Evolutionary conservation across 2,113 vertebrate species (phyloP), one percentile per base, ranked within the genome.

Genomic region (Oreochromis aureus): DNA sequence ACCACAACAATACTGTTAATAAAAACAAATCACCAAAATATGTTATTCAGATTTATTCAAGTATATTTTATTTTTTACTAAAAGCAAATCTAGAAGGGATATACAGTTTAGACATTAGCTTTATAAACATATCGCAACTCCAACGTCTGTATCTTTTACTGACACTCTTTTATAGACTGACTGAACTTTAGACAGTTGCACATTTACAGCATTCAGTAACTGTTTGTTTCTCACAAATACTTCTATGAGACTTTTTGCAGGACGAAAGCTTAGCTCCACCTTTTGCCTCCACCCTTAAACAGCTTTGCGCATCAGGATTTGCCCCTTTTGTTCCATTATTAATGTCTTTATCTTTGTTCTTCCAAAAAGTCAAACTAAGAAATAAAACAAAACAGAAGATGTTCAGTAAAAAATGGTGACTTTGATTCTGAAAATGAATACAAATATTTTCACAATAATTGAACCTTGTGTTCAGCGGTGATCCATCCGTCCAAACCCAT

Each of bases 401-500:
- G 80, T 36, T 66, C 3, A 61, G 22, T 46, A 4, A 76, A 55
- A 82, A 59, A 7, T 7, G 9, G 2, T 10, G 4, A 51, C 5
- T 80, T 54, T 51, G 4, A 51, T 48, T 4, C 27, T 13, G 6
- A 3, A 85, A 32, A 44, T 7, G 10, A 4, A 22, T 5, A 24
- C 3, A 69, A 41, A 82, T 15, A 4, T 22, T 16, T 78, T 44
- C 15, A 69, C 6, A 34, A 36, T 5, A 27, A 41, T 82, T 80
- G 39, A 27, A 94, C 94, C 87, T 87, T 10, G 0, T 0, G 0
- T 79, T 1, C n/a, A 94, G 91, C 10, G 1, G 3, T 32, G 93
- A 86, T 10, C 69, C 19, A 3, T 95, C 93, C 6, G 12, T 5
- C 94, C 94, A 95, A 15, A 88, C 5, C 94, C 93, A 96, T 1